Percentiles rank a stretch among this genome's conserved stretches.
Conservation (phyloP, 2,888 invertebrate genomes). For the Eupithecia inturbata region DNA sequence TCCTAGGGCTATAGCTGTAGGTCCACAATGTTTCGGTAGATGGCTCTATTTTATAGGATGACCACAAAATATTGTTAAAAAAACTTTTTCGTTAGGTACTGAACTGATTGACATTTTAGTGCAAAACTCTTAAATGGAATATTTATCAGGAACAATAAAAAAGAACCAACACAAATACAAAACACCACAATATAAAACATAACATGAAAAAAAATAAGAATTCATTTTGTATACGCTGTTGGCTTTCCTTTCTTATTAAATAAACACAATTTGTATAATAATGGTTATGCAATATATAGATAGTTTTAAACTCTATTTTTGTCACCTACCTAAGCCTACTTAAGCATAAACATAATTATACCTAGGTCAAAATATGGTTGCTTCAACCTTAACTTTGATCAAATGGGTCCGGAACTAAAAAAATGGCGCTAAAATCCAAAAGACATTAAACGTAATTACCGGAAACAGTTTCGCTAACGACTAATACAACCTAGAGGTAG, state of each 20-base stretch:
- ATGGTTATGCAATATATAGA: too few species aligned
- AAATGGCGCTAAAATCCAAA: background rate
- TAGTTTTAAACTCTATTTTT: too few species aligned
- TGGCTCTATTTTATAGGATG: constrained; percentile 8
- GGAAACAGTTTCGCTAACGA: constrained; percentile 10
- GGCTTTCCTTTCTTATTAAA: too few species aligned
- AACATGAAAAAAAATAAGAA: too few species aligned
- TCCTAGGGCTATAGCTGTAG: constrained; percentile 26
- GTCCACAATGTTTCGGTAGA: background rate
- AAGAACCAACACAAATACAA: too few species aligned
- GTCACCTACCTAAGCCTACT: too few species aligned
- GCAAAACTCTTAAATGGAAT: background rate
- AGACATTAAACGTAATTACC: background rate
- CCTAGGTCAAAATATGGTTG: background rate
- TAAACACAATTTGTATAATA: background rate
- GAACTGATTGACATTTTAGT: too few species aligned
- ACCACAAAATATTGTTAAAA: background rate
- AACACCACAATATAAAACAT: too few species aligned
- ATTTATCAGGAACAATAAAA: background rate
- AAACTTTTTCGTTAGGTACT: background rate
- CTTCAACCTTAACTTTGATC: background rate
- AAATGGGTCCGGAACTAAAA: background rate
- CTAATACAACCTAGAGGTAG: background rate
- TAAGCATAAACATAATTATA: too few species aligned
- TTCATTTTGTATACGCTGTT: too few species aligned